Evolutionary conservation across 92 coral and sea anemone genomes (phyloP), one percentile per base, ranked within the genome.

Genomic region (Zoanthus gigantus): DNA sequence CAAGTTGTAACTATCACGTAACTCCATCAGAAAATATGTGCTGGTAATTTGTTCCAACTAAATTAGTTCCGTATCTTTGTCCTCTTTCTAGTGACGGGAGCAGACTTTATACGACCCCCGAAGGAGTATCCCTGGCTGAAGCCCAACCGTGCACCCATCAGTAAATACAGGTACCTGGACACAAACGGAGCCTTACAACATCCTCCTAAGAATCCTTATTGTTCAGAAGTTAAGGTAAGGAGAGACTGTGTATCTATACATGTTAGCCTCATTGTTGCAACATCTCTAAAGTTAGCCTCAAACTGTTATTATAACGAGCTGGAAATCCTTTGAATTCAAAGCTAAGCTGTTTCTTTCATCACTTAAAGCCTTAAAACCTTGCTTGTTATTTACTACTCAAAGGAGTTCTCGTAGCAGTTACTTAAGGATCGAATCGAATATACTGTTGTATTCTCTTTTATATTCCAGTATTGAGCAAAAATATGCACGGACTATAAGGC

Each of bases 31-130:
- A 56, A 9, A 56, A 14, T 9, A 56, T 9, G 12, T 14, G 16
- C 16, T 29, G 44, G 3, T 1, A 0, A 13, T 5, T 37, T 72
- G 6, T 14, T 72, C 17, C 76, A 12, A 13, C 15, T 60, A 8
- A 42, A 3, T 71, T 31, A 23, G 11, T 8, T 74, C 42, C 12
- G 8, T 8, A 9, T 71, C 17, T 37, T 8, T 15, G 2, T 74
- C 73, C 18, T 88, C 47, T 31, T 88, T 88, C 71, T 83, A 96
- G 98, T 96, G 85, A 95, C 94, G 45, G 93, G 93, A 34, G 83
- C 89, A 18, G 95, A 93, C 77, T 96, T 91, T 77, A 91, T 88
- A 63, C 87, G 87, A 47, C 98, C 98, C 48, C 93, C 98, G 16
- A 74, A 76, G 60, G 96, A 92, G 53, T 74, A 69, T 34, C 89